Evolutionary conservation across 2,797 vertebrate species (phyloP), one percentile per base, ranked within the genome.

Genomic region (Gorsachius magnificus): DNA sequence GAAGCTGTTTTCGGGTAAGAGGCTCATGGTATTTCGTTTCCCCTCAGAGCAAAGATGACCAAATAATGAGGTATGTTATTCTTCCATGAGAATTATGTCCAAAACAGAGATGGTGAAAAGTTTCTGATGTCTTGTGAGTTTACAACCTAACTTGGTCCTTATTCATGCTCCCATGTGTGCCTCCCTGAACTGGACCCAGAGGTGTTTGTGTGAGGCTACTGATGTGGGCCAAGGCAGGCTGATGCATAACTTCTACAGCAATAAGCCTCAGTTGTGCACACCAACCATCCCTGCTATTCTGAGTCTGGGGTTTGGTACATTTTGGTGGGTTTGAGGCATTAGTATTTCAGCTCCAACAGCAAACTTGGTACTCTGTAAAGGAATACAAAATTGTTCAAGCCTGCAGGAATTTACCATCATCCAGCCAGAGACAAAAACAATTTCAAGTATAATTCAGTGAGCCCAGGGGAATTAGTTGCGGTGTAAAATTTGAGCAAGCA

Each of bases 381-480:
- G 87, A 82, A 87, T 31, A 56, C 3, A 0, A 45, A 94, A 82
- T 79, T 90, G 45, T 89, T 84, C 72, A 91, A 86, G 63, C 65
- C 75, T 95, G 76, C 58, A 96, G 76, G 90, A 96, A 94, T 96
- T 93, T 89, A 83, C n/a, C 70, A 29, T 91, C 33, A 87, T 65
- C 69, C n/a, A 90, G 54, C 72, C 90, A 95, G 61, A 70, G 76
- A 94, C 57, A 70, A 93, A 96, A 95, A 26, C 58, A 63, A 65
- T 74, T 88, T 90, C 31, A 41, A 83, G 33, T 75, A 69, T 83
- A 90, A 91, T 85, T 91, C 84, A 58, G 61, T 79, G 89, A 91
- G 54, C 95, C 72, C 86, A 63, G 45, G 87, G 94, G 94, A 93
- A 89, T 78, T 33, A 46, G 50, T 75, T 96, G 68, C 61, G 88